phyloP scores from a whole-genome alignment of 2,113 vertebrate species.

The Nesospiza acunhae region DNA sequence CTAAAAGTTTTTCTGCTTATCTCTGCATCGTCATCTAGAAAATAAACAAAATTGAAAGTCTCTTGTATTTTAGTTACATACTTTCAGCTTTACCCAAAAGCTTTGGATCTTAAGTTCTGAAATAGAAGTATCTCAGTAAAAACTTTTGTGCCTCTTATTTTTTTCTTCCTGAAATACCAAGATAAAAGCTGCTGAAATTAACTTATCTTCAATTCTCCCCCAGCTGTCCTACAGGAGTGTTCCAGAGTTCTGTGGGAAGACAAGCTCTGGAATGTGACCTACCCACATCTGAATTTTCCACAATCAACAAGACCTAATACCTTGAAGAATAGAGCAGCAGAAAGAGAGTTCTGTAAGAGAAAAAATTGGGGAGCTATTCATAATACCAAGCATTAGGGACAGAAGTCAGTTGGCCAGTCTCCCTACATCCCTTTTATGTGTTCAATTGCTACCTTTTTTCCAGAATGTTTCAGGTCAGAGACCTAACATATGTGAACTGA shows the following conservation, averaged over 20 bases:
- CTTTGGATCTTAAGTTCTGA: neutral
- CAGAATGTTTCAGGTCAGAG: neutral
- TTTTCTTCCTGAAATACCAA: neutral
- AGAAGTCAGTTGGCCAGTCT: neutral
- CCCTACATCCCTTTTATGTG: neutral
- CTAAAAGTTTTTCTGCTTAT: neutral
- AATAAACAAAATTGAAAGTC: neutral
- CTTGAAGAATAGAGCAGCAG: neutral
- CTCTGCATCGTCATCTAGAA: neutral
- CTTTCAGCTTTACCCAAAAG: neutral
- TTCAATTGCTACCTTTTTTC: neutral
- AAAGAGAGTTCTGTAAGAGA: neutral
- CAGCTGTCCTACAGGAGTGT: neutral
- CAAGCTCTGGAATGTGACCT: neutral
- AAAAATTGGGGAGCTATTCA: neutral
- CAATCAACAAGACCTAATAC: neutral
- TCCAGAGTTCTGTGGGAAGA: neutral
- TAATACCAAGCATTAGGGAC: neutral
- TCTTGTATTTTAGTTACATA: neutral
- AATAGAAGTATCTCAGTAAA: neutral
- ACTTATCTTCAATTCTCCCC: neutral
- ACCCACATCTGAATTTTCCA: neutral
- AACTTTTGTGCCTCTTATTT: neutral
- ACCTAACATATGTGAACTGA: accelerated
- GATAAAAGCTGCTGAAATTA: neutral